phyloP scores from a whole-genome alignment of 2,113 vertebrate genomes.

The Dasypus novemcinctus region DNA sequence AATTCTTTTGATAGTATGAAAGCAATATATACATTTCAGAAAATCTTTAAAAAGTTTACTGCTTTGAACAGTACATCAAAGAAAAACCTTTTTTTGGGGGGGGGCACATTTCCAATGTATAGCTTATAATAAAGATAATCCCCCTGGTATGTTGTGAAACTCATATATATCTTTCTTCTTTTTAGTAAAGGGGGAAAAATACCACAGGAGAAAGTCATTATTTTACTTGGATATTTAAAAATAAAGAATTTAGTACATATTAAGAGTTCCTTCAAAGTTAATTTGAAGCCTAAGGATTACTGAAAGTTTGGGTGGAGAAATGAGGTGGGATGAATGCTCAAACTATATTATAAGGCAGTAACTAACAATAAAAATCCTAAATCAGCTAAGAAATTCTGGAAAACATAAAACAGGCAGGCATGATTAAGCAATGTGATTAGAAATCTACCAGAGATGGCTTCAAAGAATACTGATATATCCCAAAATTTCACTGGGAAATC shows the following conservation, averaged over 20 bases:
- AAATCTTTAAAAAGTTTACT: neutral
- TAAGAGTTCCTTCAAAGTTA: slow-evolving; percentile 12
- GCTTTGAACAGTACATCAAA: neutral
- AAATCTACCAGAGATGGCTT: neutral
- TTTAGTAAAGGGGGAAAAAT: neutral
- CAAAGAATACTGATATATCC: neutral
- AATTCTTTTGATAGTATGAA: neutral
- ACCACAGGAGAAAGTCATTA: neutral
- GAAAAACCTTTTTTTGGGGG: too few species aligned
- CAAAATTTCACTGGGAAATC: neutral
- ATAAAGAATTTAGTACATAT: neutral
- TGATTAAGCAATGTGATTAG: neutral
- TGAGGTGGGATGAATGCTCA: neutral
- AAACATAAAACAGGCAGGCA: neutral
- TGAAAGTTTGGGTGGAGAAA: neutral
- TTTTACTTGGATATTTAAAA: slow-evolving; percentile 23
- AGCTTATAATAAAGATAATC: neutral
- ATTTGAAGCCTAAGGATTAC: neutral
- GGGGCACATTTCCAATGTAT: neutral
- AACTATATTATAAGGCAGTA: neutral
- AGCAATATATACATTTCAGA: neutral
- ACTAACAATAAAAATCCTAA: neutral
- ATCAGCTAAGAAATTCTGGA: neutral
- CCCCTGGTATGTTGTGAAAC: neutral
- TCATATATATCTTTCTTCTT: neutral